Evolutionary conservation across 2,888 invertebrate genomes (phyloP).

Genomic region (Achlya flavicornis): DNA sequence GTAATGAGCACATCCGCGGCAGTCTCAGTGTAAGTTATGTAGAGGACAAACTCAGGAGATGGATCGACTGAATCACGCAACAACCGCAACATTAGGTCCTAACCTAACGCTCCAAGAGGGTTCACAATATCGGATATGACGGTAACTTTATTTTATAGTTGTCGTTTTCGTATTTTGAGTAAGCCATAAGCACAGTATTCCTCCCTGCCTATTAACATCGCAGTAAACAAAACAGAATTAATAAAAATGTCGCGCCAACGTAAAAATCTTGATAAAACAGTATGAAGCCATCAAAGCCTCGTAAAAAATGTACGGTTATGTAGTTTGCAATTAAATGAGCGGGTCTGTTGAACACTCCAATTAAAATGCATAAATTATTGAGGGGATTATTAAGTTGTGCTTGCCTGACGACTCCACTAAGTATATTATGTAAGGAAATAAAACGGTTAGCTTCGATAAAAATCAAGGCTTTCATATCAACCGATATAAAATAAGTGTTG

Average conservation of each 20-base stretch:
- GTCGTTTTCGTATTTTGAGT: too few relatives aligned
- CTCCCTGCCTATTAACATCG: not conserved
- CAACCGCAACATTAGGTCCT: too few relatives aligned
- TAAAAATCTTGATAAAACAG: slow-evolving; percentile 11
- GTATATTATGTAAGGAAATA: not conserved
- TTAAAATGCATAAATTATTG: slow-evolving; percentile 33
- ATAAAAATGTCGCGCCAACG: slow-evolving; percentile 21
- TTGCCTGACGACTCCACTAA: not conserved
- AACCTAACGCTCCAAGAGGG: too few relatives aligned
- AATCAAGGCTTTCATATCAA: not conserved
- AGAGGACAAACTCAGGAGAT: too few relatives aligned
- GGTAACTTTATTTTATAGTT: too few relatives aligned
- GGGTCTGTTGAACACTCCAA: slow-evolving; percentile 24
- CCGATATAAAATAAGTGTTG: not conserved
- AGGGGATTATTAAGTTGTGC: slow-evolving; percentile 23
- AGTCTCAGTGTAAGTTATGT: too few relatives aligned
- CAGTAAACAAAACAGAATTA: slow-evolving; percentile 7
- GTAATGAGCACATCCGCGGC: too few relatives aligned
- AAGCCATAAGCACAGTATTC: not conserved
- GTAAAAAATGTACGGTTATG: slow-evolving; percentile 34
- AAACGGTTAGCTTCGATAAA: not conserved
- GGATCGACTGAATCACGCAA: too few relatives aligned
- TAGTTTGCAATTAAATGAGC: slow-evolving; percentile 19
- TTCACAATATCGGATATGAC: too few relatives aligned
- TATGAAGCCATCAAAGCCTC: slow-evolving; percentile 38